Evolutionary conservation across 2,888 invertebrate genomes (phyloP).

Genomic region (Matsumyia berberina): DNA sequence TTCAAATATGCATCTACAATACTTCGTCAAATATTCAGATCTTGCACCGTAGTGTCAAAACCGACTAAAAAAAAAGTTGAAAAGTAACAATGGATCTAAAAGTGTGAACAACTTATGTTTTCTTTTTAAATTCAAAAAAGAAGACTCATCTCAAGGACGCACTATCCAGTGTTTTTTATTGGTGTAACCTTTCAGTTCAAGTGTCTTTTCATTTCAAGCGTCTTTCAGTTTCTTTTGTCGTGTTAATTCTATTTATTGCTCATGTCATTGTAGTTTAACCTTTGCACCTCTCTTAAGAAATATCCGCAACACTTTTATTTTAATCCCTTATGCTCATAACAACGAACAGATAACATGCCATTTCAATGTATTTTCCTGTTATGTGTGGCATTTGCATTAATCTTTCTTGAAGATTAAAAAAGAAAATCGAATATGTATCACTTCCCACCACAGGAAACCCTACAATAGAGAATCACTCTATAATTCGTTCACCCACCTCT

Average conservation of each 20-base stretch:
- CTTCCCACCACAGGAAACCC: slow-evolving; percentile 64
- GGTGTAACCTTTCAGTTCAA: background rate
- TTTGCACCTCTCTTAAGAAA: background rate
- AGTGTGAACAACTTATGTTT: too few relatives aligned
- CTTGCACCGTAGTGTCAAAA: too few relatives aligned
- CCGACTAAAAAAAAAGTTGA: too few relatives aligned
- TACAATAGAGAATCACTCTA: slow-evolving; percentile 61
- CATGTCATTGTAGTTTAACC: too few relatives aligned
- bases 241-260: too few relatives aligned
- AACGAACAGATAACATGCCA: slow-evolving; percentile 5
- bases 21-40: too few relatives aligned
- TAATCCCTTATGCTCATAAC: background rate
- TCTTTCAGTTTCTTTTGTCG: too few relatives aligned
- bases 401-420: slow-evolving; percentile 57
- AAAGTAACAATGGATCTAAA: too few relatives aligned
- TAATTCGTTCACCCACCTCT: slow-evolving; percentile 74
- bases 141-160: background rate
- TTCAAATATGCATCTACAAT: too few relatives aligned
- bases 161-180: background rate
- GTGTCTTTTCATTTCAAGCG: too few relatives aligned
- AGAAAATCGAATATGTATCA: slow-evolving; percentile 34
- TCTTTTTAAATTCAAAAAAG: too few relatives aligned
- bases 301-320: background rate
- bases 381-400: slow-evolving; percentile 60
- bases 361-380: slow-evolving; percentile 16